These are phyloP conservation scores for Ciconia boyciana DNA, from an alignment of 2,113 vertebrate genomes.

Conservation along the genomic window DNA sequence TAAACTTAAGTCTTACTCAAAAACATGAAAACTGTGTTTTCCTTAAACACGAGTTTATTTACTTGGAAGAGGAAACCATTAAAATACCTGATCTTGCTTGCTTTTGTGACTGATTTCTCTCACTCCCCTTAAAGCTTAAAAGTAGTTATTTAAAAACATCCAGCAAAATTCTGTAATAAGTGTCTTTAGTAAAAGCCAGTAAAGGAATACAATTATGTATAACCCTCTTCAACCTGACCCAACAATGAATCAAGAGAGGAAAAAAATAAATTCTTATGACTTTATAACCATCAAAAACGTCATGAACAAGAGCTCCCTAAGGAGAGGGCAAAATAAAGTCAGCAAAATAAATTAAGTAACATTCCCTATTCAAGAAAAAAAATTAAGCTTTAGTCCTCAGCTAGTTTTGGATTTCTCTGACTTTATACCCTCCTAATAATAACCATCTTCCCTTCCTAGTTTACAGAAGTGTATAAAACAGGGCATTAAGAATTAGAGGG, in stretches of 20 bases:
- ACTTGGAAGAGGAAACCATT: background rate
- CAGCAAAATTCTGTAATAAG: background rate
- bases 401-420: background rate
- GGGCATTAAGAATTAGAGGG: background rate
- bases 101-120: background rate
- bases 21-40: background rate
- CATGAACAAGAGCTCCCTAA: too few relatives aligned
- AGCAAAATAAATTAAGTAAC: background rate
- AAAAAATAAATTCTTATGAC: background rate
- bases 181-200: background rate
- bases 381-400: background rate
- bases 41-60: background rate
- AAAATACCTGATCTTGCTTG: background rate
- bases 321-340: background rate
- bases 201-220: background rate
- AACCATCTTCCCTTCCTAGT: background rate
- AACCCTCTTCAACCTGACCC: background rate
- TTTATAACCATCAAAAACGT: background rate
- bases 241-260: background rate
- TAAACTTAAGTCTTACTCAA: background rate
- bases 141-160: background rate
- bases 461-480: background rate
- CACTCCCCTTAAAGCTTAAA: background rate
- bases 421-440: background rate
- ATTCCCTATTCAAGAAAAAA: background rate